Evolutionary conservation across 2,888 invertebrate species (phyloP).

Genomic region (Drosophila prostipennis): DNA sequence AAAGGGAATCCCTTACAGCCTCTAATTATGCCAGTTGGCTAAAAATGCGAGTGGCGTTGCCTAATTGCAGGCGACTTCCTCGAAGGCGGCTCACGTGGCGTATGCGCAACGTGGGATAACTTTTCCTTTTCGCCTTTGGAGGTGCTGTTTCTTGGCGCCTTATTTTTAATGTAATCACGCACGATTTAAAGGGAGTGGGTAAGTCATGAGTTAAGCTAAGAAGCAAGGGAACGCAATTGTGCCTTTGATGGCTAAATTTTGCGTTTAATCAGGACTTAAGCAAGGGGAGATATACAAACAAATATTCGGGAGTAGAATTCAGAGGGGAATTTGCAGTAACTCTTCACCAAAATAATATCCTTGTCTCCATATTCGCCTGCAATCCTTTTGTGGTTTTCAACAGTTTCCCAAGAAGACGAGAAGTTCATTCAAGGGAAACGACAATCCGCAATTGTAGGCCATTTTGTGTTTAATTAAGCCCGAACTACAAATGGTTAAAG

Average conservation of each 20-base stretch:
- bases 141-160: constrained; percentile 12
- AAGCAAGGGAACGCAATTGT: background rate
- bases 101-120: constrained; percentile 21
- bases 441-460: constrained; percentile 8
- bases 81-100: constrained; percentile 33
- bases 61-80: constrained; percentile 26
- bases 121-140: constrained; percentile 8
- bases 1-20: constrained; percentile 7
- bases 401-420: background rate
- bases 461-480: constrained; percentile 35
- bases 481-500: constrained; percentile 19
- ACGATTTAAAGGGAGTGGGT: constrained; percentile 6
- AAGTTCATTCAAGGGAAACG: background rate
- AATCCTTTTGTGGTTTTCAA: constrained; percentile 4
- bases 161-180: constrained; percentile 43
- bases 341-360: background rate
- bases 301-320: background rate
- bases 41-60: constrained; percentile 22
- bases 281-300: background rate
- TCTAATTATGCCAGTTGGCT: constrained; percentile 38
- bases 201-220: background rate
- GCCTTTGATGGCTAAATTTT: constrained; percentile 6
- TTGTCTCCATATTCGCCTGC: background rate
- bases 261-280: constrained; percentile 25
- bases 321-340: background rate